Base-by-base conservation (phyloP, 2,888 invertebrate species). In the Tenthredo scrophulariae region DNA sequence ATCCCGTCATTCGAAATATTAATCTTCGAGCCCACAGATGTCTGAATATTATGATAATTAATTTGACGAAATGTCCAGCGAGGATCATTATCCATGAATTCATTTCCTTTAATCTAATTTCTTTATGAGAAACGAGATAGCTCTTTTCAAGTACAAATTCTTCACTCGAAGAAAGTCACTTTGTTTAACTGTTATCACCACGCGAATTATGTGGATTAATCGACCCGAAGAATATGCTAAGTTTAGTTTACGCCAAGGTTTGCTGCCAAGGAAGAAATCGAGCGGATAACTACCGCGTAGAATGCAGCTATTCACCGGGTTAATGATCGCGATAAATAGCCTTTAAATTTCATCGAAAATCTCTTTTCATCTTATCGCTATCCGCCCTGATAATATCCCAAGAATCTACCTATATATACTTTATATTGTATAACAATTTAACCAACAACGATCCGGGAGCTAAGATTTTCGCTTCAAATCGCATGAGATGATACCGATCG, bases 241-340 rank as follows among this genome's bases (percentile, higher is more conserved):
- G 33, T 67, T 33, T 67, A 33, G 18, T 33, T 67, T 18, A 33
- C 29, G 67, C 33, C 33, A 77, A 77, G 54, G 50, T 29, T 54
- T 50, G 29, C 29, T 77, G 77, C 50, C 29, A 77, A 50, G 77
- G 29, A 50, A 50, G 29, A 77, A 77, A 77, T 29, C 54, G 54
- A 26, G 77, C 33, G n/a, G 77, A 77, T 77, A 50, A 77, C 54
- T 29, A 77, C 33, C 54, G 29, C 50, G 77, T 77, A 50, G 33
- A 77, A 77, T 33, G 33, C n/a, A n/a, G n/a, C 29, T 77, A 77
- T 77, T 77, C 77, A 54, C 77, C 22, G 50, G 77, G 18, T 50
- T 77, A 80, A 80, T 40, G 80, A 62, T 40, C n/a, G 22, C 50
- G 80, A 80, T 80, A 80, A 79, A 80, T 62, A 58, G 40, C 58